Percentiles rank a stretch among this genome's conserved stretches.
These are phyloP conservation scores for Zaprionus kolodkinae DNA, from an alignment of 1,140 invertebrate species.

Conservation along the genomic window DNA sequence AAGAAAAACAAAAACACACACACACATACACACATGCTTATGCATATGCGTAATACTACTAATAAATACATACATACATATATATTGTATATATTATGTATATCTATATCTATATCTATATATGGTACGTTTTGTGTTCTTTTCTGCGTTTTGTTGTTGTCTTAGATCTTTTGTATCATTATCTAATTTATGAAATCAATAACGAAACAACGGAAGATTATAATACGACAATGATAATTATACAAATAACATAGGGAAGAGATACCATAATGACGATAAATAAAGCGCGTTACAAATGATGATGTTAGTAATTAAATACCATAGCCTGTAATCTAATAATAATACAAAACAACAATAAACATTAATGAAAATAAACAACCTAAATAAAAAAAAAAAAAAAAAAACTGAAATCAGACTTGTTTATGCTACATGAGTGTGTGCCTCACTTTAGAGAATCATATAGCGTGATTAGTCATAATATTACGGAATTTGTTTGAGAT, in stretches of 20 bases:
- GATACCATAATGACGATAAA: slow-evolving; percentile 32
- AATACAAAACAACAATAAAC: slow-evolving; percentile 63
- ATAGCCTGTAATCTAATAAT: slow-evolving; percentile 61
- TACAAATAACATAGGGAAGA: slow-evolving; percentile 26
- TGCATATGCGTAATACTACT: slow-evolving; percentile 8
- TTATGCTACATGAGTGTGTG: too few relatives aligned
- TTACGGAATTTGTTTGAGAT: not conserved
- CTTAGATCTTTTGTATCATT: slow-evolving; percentile 43
- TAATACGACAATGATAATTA: slow-evolving; percentile 29
- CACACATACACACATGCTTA: slow-evolving; percentile 2
- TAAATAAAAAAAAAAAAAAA: slow-evolving; percentile 11
- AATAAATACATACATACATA: slow-evolving; percentile 18
- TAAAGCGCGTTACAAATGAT: slow-evolving; percentile 56
- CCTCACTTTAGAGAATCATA: too few relatives aligned
- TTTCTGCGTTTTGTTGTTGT: slow-evolving; percentile 31
- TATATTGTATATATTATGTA: slow-evolving; percentile 7
- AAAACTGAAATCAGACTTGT: not conserved
- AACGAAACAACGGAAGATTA: slow-evolving; percentile 8
- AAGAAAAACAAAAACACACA: slow-evolving; percentile 17
- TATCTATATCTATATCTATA: not conserved
- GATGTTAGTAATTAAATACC: slow-evolving; percentile 54
- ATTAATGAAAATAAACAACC: slow-evolving; percentile 49
- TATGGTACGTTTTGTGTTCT: slow-evolving; percentile 26
- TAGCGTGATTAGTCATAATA: too few relatives aligned
- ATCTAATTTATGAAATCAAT: slow-evolving; percentile 49